Evolutionary conservation across 2,888 invertebrate species (phyloP).

Genomic region (Tromatobia lineatoria): DNA sequence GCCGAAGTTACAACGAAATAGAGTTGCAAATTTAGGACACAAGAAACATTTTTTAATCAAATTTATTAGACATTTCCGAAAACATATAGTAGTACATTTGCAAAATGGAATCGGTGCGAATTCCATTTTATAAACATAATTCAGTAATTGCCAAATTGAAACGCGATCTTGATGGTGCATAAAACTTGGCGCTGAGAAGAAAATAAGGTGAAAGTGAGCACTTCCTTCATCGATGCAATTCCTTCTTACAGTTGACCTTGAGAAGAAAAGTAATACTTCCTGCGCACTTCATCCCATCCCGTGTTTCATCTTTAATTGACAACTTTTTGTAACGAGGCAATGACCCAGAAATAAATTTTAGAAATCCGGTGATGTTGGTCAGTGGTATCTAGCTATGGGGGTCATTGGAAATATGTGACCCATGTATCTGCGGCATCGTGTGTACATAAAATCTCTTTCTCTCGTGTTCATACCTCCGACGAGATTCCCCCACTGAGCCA

Average conservation of each 20-base stretch:
- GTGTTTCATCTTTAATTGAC: conserved; percentile 3
- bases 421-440: conserved; percentile 26
- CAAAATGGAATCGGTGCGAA: too few relatives aligned
- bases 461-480: conserved; percentile 25
- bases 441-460: conserved; percentile 50
- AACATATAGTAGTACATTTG: neutral
- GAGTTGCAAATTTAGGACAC: too few relatives aligned
- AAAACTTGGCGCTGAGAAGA: conserved; percentile 34
- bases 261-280: neutral
- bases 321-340: conserved; percentile 28
- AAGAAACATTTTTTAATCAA: neutral
- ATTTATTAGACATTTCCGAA: neutral
- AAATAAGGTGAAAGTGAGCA: conserved; percentile 50
- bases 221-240: neutral
- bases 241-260: neutral
- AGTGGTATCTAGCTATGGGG: conserved; percentile 19
- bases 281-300: neutral
- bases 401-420: conserved; percentile 60
- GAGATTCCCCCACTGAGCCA: conserved; percentile 11
- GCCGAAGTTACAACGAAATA: too few relatives aligned
- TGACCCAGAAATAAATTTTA: conserved; percentile 55
- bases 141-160: neutral
- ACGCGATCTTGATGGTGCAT: neutral
- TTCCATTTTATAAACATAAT: neutral
- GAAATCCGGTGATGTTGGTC: conserved; percentile 49